Evolutionary conservation across 1,140 invertebrate genomes (phyloP), one percentile per base, ranked within the genome.

Genomic region (Whitmania pigra): DNA sequence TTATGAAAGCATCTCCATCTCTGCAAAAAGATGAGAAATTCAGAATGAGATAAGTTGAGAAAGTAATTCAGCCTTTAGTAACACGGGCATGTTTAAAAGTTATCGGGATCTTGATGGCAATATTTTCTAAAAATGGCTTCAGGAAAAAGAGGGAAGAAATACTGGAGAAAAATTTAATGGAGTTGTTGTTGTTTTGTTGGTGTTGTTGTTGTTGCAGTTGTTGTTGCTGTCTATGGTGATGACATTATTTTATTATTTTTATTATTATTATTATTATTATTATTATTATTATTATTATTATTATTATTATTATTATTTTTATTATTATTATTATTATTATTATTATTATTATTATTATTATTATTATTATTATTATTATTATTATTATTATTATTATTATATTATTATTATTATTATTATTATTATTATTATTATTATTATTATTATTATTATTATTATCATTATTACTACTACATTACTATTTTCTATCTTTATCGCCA

Each of bases 261-360:
- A n/a, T n/a, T n/a, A n/a, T n/a, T n/a, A n/a, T n/a, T n/a, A n/a
- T 60, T 22, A 17, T 60, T 60, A 17, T 22, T n/a, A 17, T 60
- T 60, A 60, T 60, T 60, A 27, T 22, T n/a, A 27, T 27, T 63
- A n/a, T n/a, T 63, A 31, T 63, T 63, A 31, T 63, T 63, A 31
- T 63, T 17, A 31, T 63, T 63, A 31, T 63, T 63, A 60, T 60
- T 60, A 29, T 60, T 60, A 60, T n/a, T n/a, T n/a, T n/a, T n/a
- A 60, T 60, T 60, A 22, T 60, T 27, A 60, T 60, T 22, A 60
- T 60, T 60, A n/a, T 22, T 60, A 27, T 60, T n/a, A 60, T n/a
- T 60, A n/a, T 60, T n/a, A 27, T 22, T 60, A 27, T 60, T 60
- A 43, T 43, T 43, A 43, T 43, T 43, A 43, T 43, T 43, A 43